Evolutionary conservation across 2,113 vertebrate species (phyloP).

Genomic region (Oreotrochilus melanogaster): DNA sequence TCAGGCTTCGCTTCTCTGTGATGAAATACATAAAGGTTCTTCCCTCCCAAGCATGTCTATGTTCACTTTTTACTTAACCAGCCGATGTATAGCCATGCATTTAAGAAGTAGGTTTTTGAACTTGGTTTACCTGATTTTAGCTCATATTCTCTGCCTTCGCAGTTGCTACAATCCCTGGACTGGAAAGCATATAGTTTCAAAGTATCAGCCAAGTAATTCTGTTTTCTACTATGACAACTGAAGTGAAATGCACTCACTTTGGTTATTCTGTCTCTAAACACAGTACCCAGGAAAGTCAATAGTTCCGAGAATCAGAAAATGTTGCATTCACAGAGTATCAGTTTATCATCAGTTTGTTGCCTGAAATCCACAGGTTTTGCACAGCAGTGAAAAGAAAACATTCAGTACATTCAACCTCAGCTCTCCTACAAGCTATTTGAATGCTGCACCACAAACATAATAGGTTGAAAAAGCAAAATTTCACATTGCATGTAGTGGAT

Average conservation of each 20-base stretch:
- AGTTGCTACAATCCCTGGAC: neutral
- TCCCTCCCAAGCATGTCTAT: neutral
- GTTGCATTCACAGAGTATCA: neutral
- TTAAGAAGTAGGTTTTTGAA: neutral
- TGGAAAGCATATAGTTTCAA: neutral
- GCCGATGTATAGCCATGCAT: neutral
- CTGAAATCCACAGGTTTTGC: neutral
- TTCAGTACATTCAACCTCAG: neutral
- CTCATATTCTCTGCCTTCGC: neutral
- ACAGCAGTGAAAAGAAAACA: neutral
- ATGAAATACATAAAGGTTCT: neutral
- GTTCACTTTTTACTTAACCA: neutral
- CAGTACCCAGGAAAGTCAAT: neutral
- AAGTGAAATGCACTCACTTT: neutral
- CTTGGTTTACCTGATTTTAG: neutral
- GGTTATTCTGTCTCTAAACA: neutral
- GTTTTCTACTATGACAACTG: neutral
- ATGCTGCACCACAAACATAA: neutral
- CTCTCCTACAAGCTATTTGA: neutral
- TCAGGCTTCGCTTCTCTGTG: neutral
- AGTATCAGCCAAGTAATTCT: neutral
- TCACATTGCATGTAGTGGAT: neutral
- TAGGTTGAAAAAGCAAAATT: conserved; percentile 39
- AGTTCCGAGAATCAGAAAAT: neutral
- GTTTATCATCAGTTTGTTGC: neutral